Evolutionary conservation across 2,113 vertebrate genomes (phyloP).

Genomic region (Cyanoramphus novaezelandiae): DNA sequence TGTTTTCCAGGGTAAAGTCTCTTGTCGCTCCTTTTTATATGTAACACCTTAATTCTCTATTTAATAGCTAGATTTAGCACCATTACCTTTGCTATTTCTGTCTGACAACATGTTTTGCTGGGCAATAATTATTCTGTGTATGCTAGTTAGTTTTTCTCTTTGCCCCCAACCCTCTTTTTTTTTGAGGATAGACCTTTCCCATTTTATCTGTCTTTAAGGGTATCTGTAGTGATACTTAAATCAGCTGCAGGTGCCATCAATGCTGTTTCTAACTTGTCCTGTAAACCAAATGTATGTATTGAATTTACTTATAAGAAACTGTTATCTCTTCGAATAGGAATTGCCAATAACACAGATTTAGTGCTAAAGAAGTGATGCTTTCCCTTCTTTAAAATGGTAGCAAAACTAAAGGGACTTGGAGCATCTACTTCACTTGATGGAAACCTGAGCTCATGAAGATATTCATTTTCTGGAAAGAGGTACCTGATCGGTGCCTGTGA

Average conservation of each 20-base stretch:
- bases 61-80: not conserved
- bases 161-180: not conserved
- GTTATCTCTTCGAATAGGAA: not conserved
- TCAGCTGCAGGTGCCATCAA: not conserved
- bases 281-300: not conserved
- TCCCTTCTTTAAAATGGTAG: not conserved
- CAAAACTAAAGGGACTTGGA: not conserved
- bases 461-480: slow-evolving; percentile 7
- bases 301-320: not conserved
- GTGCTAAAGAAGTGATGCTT: not conserved
- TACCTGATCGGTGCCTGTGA: not conserved
- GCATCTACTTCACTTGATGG: not conserved
- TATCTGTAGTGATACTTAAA: not conserved
- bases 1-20: not conserved
- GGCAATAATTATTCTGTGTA: not conserved
- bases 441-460: not conserved
- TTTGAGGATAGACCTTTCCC: not conserved
- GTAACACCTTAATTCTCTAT: not conserved
- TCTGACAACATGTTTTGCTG: not conserved
- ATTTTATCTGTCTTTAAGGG: not conserved
- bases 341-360: not conserved
- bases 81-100: not conserved
- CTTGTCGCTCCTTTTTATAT: not conserved
- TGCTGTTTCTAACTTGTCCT: not conserved
- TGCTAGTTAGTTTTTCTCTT: not conserved